Evolutionary conservation across 2,113 vertebrate species (phyloP).

Genomic region (Thunnus maccoyii): DNA sequence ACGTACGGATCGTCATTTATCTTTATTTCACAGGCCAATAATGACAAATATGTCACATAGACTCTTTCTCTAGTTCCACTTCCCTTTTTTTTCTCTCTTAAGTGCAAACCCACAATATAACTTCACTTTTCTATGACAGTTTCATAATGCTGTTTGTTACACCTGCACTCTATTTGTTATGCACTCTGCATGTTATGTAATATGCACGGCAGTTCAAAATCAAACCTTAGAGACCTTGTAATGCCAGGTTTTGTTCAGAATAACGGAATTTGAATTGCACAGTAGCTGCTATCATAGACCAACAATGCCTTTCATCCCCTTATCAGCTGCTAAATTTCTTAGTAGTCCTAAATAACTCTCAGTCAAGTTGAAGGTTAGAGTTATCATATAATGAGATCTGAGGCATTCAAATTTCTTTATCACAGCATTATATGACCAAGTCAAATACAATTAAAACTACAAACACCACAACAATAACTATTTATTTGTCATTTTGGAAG

Average conservation of each 20-base stretch:
- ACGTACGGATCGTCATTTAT: neutral
- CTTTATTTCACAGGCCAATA: conserved; percentile 8
- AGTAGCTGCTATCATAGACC: too few species aligned
- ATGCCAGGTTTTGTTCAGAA: too few species aligned
- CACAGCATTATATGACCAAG: neutral
- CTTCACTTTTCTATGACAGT: conserved; percentile 40
- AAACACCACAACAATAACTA: too few species aligned
- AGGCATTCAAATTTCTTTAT: neutral
- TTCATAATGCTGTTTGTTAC: conserved; percentile 15
- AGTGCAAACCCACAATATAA: conserved; percentile 14
- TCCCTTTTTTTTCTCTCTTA: conserved; percentile 52
- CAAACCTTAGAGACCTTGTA: neutral
- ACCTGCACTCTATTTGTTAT: neutral
- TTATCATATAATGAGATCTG: neutral
- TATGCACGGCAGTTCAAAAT: neutral
- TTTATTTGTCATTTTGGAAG: neutral
- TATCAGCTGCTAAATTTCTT: neutral
- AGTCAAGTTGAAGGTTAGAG: neutral
- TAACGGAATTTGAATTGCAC: too few species aligned
- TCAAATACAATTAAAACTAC: neutral
- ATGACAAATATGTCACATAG: conserved; percentile 10
- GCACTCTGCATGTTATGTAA: neutral
- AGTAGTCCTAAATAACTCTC: neutral
- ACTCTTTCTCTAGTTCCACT: conserved; percentile 46
- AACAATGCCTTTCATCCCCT: neutral